Evolutionary conservation across 2,888 invertebrate genomes (phyloP).

Genomic region (Uropetala carovei): DNA sequence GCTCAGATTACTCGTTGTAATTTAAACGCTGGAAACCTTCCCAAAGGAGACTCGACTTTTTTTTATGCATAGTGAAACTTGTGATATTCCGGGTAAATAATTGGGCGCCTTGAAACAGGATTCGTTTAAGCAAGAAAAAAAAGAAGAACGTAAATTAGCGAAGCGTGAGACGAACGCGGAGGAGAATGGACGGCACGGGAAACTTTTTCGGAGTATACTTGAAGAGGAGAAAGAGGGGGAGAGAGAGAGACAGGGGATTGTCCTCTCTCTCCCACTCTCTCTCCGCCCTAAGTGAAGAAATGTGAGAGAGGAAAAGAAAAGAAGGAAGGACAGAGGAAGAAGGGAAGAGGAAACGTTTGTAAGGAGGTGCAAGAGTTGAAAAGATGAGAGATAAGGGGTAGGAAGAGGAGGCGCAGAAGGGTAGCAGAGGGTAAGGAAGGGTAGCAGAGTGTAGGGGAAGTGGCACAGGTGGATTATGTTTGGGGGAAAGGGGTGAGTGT

Average conservation of each 20-base stretch:
- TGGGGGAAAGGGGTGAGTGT: not conserved
- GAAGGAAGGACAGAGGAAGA: no score
- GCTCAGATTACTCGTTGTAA: no score
- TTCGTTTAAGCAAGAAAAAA: conserved; percentile 27
- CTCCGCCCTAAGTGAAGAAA: no score
- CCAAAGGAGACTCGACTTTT: not conserved
- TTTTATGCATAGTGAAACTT: not conserved
- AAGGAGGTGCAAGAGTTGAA: no score
- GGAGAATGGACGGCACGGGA: not conserved
- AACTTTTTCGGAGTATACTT: not conserved
- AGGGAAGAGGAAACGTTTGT: no score
- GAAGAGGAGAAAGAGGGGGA: not conserved
- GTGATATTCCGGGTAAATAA: not conserved
- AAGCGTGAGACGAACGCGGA: not conserved
- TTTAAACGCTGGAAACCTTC: no score
- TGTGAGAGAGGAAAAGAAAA: no score
- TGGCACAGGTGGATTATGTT: not conserved
- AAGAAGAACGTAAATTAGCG: conserved; percentile 3
- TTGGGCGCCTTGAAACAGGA: conserved; percentile 5
- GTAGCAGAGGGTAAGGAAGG: no score
- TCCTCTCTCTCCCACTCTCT: no score
- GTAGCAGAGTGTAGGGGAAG: not conserved
- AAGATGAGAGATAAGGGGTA: no score
- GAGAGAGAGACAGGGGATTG: no score
- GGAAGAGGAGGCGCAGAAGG: no score